Percentiles rank a stretch among this genome's conserved stretches.
These are phyloP conservation scores for Hycleus cichorii DNA, from an alignment of 1,140 invertebrate genomes.

Conservation along the genomic window DNA sequence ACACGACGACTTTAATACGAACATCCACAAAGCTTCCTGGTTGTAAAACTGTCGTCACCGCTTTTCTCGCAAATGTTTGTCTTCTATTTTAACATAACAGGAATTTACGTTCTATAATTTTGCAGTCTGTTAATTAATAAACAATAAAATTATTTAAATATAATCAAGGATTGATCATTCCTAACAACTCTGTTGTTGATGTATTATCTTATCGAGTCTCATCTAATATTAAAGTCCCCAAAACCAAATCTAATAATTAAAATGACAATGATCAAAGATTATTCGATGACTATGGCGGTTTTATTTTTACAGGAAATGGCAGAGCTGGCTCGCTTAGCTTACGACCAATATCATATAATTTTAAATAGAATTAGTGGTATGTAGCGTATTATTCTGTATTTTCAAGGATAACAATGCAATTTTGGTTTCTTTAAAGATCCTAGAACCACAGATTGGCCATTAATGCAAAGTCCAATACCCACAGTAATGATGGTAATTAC, in stretches of 20 bases:
- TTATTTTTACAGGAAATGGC: conserved; percentile 41
- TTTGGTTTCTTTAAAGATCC: conserved; percentile 54
- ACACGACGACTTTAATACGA: no score
- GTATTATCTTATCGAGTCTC: no score
- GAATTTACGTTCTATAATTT: background rate
- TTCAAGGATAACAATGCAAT: no score
- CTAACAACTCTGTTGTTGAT: no score
- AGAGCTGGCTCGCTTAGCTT: conserved; percentile 49
- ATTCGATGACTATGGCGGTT: no score
- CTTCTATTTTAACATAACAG: no score
- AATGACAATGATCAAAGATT: no score
- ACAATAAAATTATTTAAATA: conserved; percentile 9
- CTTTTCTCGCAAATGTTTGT: no score
- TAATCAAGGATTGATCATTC: background rate
- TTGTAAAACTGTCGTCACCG: no score
- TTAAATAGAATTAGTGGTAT: conserved; percentile 45
- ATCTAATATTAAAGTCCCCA: background rate
- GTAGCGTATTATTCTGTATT: conserved; percentile 10
- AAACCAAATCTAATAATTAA: no score
- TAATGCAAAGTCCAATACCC: conserved; percentile 84
- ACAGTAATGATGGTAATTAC: conserved; percentile 73
- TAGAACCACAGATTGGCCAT: conserved; percentile 79
- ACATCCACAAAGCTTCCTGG: no score
- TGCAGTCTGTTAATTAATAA: background rate
- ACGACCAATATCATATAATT: conserved; percentile 48